Percentiles rank a stretch among this genome's conserved stretches.
Evolutionary conservation across 2,113 vertebrate genomes (phyloP).

Genomic region (Tragelaphus scriptus): DNA sequence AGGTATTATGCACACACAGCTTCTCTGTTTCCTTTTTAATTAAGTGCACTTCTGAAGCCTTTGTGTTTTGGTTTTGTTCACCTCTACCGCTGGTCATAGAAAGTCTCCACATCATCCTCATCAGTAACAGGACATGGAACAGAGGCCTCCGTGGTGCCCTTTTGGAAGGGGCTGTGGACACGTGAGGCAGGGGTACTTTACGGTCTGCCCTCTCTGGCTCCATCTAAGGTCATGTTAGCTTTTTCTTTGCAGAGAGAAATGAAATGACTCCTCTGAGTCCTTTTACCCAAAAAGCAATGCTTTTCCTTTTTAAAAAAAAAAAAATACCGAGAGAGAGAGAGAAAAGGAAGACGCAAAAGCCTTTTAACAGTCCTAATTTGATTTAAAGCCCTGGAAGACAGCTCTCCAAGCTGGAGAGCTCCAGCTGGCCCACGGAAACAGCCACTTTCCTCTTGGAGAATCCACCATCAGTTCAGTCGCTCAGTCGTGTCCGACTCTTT

Average conservation of each 20-base stretch:
- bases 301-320: background rate
- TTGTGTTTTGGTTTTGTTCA: background rate
- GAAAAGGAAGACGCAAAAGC: background rate
- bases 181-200: background rate
- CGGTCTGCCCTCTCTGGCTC: background rate
- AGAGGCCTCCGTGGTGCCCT: background rate
- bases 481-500: accelerated
- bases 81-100: background rate
- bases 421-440: background rate
- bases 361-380: background rate
- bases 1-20: background rate
- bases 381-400: background rate
- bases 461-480: background rate
- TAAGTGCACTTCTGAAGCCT: background rate
- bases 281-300: background rate
- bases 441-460: background rate
- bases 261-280: background rate
- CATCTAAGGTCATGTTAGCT: background rate
- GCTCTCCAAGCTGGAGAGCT: background rate
- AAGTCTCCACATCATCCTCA: background rate
- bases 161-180: background rate
- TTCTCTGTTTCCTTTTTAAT: constrained; percentile 25
- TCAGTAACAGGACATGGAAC: background rate
- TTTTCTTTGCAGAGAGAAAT: background rate
- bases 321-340: background rate